phyloP scores from a whole-genome alignment of 2,113 vertebrate species.

The Athene noctua region DNA sequence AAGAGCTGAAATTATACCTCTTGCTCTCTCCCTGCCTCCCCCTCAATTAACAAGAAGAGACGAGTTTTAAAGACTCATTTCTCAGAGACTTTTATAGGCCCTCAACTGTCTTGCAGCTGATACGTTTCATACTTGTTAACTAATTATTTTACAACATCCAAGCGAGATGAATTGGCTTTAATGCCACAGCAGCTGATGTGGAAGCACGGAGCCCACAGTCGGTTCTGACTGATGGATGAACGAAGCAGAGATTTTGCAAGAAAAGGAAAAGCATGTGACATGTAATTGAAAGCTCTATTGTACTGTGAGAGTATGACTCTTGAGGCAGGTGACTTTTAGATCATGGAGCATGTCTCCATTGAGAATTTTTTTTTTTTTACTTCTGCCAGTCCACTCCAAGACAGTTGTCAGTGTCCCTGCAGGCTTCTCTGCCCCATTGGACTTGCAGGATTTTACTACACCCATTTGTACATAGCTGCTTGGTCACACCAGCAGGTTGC shows the following conservation, averaged over 20 bases:
- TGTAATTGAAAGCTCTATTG: rapidly evolving
- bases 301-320: background rate
- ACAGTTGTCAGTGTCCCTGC: background rate
- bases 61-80: background rate
- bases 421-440: background rate
- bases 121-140: background rate
- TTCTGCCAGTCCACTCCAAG: background rate
- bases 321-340: background rate
- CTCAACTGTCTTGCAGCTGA: background rate
- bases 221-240: rapidly evolving
- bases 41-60: background rate
- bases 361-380: background rate
- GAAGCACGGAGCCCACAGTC: background rate
- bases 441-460: background rate
- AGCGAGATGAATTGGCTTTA: background rate
- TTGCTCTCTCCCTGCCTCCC: background rate
- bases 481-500: background rate
- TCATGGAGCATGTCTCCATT: background rate
- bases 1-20: background rate
- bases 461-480: background rate
- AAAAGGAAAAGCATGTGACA: background rate
- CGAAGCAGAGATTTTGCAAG: background rate
- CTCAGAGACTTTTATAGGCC: background rate
- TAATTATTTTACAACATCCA: background rate
- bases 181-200: background rate